These are phyloP conservation scores for Leucosticte australis DNA, from an alignment of 2,113 vertebrate species.

Conservation along the genomic window DNA sequence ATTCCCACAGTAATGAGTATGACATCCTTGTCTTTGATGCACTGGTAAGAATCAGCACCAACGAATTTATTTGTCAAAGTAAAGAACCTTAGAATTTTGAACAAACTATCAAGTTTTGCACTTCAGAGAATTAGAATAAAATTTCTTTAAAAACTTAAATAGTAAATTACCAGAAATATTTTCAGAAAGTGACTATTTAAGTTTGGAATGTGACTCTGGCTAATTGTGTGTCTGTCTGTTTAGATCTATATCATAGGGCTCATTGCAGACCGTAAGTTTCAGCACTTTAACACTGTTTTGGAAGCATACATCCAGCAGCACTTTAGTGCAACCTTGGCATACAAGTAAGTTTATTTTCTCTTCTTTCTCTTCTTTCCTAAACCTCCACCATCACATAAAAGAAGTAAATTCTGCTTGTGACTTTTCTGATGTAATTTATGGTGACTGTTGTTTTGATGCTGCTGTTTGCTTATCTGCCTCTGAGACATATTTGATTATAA, in stretches of 20 bases:
- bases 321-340: slow-evolving; percentile 95
- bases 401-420: neutral
- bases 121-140: neutral
- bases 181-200: neutral
- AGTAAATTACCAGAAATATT: neutral
- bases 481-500: neutral
- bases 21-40: slow-evolving; percentile 98
- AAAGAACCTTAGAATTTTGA: neutral
- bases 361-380: neutral
- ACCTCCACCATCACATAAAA: neutral
- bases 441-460: neutral
- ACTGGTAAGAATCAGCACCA: slow-evolving; percentile 80
- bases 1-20: slow-evolving; percentile 90
- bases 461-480: neutral
- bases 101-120: neutral
- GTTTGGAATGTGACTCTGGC: neutral
- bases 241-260: slow-evolving; percentile 97
- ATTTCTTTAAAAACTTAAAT: neutral
- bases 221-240: slow-evolving; percentile 23
- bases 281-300: slow-evolving; percentile 95
- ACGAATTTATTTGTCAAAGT: neutral
- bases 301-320: slow-evolving; percentile 98
- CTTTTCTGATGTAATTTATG: neutral
- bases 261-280: slow-evolving; percentile 96
- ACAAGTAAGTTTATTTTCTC: slow-evolving; percentile 84